Conservation (phyloP, 2,888 invertebrate genomes). For the Malacosoma neustria region DNA sequence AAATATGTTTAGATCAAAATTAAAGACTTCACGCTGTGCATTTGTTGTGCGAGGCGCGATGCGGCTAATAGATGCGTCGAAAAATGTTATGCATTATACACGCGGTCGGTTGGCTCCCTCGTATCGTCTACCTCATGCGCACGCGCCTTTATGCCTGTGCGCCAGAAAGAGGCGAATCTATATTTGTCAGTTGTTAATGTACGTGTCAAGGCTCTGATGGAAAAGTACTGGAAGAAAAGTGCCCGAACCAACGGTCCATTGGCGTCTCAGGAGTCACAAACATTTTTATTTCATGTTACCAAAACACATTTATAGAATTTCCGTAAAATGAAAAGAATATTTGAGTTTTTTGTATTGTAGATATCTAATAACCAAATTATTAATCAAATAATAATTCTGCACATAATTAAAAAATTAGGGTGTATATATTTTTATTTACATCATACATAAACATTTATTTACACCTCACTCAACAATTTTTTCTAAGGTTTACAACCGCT, state of each 20-base stretch:
- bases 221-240: slow-evolving; percentile 59
- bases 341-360: neutral
- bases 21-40: neutral
- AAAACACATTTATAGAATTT: neutral
- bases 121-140: slow-evolving; percentile 12
- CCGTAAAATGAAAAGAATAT: neutral
- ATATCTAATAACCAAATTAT: neutral
- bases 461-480: too few species aligned
- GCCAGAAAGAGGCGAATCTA: slow-evolving; percentile 26
- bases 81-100: slow-evolving; percentile 11
- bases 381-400: too few species aligned
- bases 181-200: slow-evolving; percentile 23
- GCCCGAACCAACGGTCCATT: slow-evolving; percentile 25
- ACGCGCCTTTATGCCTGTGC: slow-evolving; percentile 11
- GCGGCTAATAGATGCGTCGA: slow-evolving; percentile 8
- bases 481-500: slow-evolving; percentile 37
- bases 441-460: too few species aligned
- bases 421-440: too few species aligned
- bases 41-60: neutral
- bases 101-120: slow-evolving; percentile 12
- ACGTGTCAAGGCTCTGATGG: slow-evolving; percentile 38
- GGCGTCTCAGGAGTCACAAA: slow-evolving; percentile 26
- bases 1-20: neutral
- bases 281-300: slow-evolving; percentile 31
- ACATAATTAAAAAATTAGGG: too few species aligned